Evolutionary conservation across 2,113 vertebrate species (phyloP).

Genomic region (Bufo bufo): DNA sequence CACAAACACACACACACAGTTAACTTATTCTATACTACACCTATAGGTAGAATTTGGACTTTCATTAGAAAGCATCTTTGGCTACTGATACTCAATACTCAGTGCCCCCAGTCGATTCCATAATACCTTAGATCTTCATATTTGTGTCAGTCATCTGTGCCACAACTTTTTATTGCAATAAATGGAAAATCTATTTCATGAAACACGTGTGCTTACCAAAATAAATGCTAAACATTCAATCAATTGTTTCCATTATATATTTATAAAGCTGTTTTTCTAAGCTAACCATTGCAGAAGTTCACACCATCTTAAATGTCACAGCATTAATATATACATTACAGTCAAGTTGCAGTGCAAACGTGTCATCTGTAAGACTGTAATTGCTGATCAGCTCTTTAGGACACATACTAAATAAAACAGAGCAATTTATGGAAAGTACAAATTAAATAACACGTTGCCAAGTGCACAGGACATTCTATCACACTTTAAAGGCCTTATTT

Average conservation of each 20-base stretch:
- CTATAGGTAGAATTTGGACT: too few relatives aligned
- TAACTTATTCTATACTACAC: too few relatives aligned
- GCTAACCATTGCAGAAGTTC: background rate
- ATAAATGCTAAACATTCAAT: background rate
- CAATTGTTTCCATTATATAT: conserved; percentile 21
- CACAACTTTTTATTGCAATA: background rate
- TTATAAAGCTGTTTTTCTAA: background rate
- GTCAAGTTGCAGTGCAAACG: background rate
- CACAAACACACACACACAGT: too few relatives aligned
- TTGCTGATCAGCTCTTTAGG: background rate
- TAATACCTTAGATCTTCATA: background rate
- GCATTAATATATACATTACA: conserved; percentile 26
- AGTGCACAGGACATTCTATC: background rate
- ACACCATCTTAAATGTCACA: background rate
- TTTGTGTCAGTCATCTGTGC: background rate
- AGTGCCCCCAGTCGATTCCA: too few relatives aligned
- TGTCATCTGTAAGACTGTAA: background rate
- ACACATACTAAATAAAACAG: background rate
- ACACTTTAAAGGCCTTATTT: background rate
- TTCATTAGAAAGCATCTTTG: too few relatives aligned
- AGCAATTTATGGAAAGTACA: conserved; percentile 2
- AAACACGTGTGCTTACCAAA: background rate
- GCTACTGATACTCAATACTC: too few relatives aligned
- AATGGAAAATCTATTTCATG: background rate
- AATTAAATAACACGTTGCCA: background rate